A percentile compares a stretch with the other conserved stretches of the same genome.
These are phyloP conservation scores for Holothuria leucospilota DNA, from an alignment of 53 echinoderm and acorn worm species.

Conservation along the genomic window DNA sequence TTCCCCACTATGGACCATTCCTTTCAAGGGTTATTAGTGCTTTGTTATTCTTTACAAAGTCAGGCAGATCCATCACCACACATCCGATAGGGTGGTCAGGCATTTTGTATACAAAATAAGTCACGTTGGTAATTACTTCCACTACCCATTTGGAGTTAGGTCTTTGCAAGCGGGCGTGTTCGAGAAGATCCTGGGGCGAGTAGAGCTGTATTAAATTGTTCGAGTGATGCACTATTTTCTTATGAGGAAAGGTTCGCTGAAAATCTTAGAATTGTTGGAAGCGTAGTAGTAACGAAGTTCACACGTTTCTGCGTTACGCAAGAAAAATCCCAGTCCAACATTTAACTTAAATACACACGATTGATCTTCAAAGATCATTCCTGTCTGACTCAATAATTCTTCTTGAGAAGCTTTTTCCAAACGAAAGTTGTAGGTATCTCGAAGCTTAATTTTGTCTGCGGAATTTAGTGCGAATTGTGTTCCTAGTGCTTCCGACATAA, in stretches of 20 bases:
- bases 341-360: conserved; percentile 45
- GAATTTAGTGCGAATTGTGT: conserved; percentile 15
- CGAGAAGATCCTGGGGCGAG: not conserved
- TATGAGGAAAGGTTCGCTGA: conserved; percentile 27
- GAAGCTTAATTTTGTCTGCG: not conserved
- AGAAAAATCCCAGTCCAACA: too few relatives aligned
- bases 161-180: conserved; percentile 3
- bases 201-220: conserved; percentile 15
- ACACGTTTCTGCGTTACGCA: too few relatives aligned
- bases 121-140: too few relatives aligned
- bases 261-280: conserved; percentile 30
- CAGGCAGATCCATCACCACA: not conserved
- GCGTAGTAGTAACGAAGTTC: too few relatives aligned
- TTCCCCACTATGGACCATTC: not conserved
- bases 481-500: conserved; percentile 9
- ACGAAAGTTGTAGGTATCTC: conserved; percentile 21
- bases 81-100: conserved; percentile 64
- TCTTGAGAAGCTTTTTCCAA: not conserved
- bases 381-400: not conserved
- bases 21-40: not conserved
- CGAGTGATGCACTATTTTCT: not conserved
- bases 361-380: conserved; percentile 11
- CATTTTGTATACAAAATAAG: too few relatives aligned
- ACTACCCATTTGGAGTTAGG: too few relatives aligned
- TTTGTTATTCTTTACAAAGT: conserved; percentile 25